Percentiles rank a stretch among this genome's conserved stretches.
Conservation (phyloP, 2,113 vertebrate species). For the Hystrix cristata region DNA sequence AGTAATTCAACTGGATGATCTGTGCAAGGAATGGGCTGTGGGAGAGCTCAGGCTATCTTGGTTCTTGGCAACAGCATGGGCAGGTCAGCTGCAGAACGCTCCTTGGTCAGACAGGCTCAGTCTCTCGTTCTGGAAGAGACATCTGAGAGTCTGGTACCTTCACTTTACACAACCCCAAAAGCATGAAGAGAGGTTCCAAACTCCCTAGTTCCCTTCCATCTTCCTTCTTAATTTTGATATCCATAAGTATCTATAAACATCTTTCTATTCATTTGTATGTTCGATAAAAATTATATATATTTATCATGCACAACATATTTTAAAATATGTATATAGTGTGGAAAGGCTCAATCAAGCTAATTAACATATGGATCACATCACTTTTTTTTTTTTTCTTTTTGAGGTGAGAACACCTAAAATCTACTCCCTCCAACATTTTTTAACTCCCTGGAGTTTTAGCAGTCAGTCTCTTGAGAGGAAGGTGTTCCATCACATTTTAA, state of each 20-base stretch:
- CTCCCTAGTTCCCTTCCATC: neutral
- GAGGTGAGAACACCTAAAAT: neutral
- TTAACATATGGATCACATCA: neutral
- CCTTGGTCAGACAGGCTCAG: neutral
- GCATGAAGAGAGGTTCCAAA: neutral
- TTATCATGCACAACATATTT: neutral
- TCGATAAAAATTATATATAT: neutral
- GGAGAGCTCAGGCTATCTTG: neutral
- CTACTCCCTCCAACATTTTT: slow-evolving; percentile 7
- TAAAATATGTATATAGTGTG: neutral
- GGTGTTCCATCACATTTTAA: neutral
- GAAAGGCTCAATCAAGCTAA: neutral
- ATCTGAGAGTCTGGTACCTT: neutral
- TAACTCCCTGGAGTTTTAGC: neutral
- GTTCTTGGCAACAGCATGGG: neutral
- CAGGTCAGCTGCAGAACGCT: neutral
- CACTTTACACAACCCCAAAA: neutral
- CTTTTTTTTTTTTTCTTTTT: neutral
- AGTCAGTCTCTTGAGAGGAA: neutral
- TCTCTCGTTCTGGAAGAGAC: neutral
- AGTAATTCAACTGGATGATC: slow-evolving; percentile 54
- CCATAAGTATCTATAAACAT: neutral
- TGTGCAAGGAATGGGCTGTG: neutral
- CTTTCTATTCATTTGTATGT: neutral
- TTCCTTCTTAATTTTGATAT: slow-evolving; percentile 19